phyloP scores from a whole-genome alignment of 2,113 vertebrate genomes.

The Neotoma lepida region DNA sequence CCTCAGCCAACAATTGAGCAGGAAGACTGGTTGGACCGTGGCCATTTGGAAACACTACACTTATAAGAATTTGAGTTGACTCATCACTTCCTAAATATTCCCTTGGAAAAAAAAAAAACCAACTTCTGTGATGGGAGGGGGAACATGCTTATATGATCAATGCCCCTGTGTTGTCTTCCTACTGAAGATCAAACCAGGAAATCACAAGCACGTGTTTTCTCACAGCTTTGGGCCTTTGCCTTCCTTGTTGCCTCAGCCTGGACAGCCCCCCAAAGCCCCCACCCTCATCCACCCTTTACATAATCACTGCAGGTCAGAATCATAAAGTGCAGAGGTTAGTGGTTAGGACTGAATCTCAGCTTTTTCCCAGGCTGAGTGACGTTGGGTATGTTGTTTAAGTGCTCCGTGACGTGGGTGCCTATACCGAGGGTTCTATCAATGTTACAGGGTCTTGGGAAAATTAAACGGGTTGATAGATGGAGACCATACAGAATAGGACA shows the following conservation, averaged over 20 bases:
- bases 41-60: constrained; percentile 27
- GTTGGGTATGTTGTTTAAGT: neutral
- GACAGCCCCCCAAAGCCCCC: neutral
- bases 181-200: constrained; percentile 34
- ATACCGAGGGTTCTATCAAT: neutral
- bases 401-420: neutral
- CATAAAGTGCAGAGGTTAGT: neutral
- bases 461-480: neutral
- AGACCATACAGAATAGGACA: neutral
- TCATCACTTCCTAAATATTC: constrained; percentile 48
- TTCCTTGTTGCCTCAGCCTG: neutral
- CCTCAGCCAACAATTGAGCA: constrained; percentile 9
- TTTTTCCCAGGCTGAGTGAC: neutral
- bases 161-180: neutral
- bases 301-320: neutral
- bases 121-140: neutral
- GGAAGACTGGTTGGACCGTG: neutral
- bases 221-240: neutral
- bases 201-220: constrained; percentile 5
- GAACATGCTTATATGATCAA: neutral
- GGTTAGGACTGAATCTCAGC: neutral
- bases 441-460: neutral
- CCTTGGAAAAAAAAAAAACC: neutral
- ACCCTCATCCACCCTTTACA: no score
- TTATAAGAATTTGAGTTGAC: constrained; percentile 28